Conservation (phyloP, 2,888 invertebrate species). For the Caenorhabditis sinica region DNA sequence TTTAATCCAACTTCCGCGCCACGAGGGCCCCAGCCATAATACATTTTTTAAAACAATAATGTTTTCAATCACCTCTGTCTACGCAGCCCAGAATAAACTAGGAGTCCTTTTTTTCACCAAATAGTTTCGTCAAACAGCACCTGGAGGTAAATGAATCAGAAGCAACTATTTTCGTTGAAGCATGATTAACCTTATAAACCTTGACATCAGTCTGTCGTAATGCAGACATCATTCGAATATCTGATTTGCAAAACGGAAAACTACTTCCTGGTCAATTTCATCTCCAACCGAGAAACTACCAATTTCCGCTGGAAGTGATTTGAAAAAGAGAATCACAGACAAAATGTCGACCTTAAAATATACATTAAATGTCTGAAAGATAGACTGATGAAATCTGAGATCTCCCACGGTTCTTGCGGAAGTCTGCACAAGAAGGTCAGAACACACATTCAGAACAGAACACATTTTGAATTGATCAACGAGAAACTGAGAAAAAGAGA, state of each 20-base stretch:
- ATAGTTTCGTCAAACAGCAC: too few species aligned
- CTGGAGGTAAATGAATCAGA: too few species aligned
- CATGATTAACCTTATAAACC: neutral
- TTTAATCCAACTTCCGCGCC: neutral
- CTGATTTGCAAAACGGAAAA: neutral
- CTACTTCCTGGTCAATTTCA: conserved; percentile 6
- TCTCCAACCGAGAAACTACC: neutral
- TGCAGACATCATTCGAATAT: neutral
- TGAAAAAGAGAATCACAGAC: neutral
- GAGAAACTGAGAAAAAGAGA: conserved; percentile 1
- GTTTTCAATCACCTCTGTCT: too few species aligned
- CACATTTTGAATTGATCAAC: conserved; percentile 47
- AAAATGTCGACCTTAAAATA: neutral
- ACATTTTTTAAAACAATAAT: too few species aligned
- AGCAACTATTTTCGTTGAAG: too few species aligned
- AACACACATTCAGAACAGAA: conserved; percentile 64
- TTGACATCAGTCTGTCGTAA: neutral
- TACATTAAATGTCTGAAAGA: conserved; percentile 25
- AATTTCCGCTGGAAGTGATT: conserved; percentile 4
- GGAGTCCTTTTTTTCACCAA: too few species aligned
- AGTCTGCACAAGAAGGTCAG: conserved; percentile 46
- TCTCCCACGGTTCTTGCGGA: conserved; percentile 11
- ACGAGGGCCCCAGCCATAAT: too few species aligned
- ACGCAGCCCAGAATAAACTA: too few species aligned
- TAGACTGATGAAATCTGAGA: conserved; percentile 27